Conservation (phyloP, 2,888 invertebrate genomes). For the Thecophora atra region DNA sequence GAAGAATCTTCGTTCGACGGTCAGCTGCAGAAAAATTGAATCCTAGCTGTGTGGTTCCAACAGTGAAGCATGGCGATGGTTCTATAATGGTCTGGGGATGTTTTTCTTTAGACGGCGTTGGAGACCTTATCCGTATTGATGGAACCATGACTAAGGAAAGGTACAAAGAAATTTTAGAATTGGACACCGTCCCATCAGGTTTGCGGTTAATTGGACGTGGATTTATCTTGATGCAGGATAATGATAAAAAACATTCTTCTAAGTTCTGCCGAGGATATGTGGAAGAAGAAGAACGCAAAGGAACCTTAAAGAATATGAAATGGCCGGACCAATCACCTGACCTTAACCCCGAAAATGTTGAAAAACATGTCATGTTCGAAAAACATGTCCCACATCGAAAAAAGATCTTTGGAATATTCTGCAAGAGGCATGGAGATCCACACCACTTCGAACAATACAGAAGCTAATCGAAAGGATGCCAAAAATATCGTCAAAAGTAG, state of each 20-base stretch:
- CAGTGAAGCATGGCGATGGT: too few species aligned
- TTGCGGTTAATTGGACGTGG: background rate
- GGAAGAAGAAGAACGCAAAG: too few species aligned
- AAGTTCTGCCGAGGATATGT: background rate
- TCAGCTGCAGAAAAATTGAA: too few species aligned
- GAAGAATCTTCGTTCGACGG: too few species aligned
- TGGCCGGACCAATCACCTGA: background rate
- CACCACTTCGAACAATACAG: background rate
- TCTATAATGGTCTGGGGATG: too few species aligned
- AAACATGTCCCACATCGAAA: background rate
- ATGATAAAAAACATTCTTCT: background rate
- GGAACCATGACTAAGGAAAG: too few species aligned
- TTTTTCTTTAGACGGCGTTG: too few species aligned
- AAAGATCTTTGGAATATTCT: background rate
- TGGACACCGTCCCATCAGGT: too few species aligned
- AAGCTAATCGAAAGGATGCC: background rate
- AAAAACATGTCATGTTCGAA: background rate
- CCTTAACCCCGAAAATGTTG: background rate
- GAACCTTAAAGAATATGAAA: background rate
- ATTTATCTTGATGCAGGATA: constrained; percentile 6
- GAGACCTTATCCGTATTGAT: too few species aligned
- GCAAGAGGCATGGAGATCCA: background rate
- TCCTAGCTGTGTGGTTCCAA: too few species aligned
- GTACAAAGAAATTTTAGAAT: too few species aligned
- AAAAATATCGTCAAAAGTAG: too few species aligned